Evolutionary conservation across 2,797 vertebrate genomes (phyloP).

Genomic region (Poecilia picta): DNA sequence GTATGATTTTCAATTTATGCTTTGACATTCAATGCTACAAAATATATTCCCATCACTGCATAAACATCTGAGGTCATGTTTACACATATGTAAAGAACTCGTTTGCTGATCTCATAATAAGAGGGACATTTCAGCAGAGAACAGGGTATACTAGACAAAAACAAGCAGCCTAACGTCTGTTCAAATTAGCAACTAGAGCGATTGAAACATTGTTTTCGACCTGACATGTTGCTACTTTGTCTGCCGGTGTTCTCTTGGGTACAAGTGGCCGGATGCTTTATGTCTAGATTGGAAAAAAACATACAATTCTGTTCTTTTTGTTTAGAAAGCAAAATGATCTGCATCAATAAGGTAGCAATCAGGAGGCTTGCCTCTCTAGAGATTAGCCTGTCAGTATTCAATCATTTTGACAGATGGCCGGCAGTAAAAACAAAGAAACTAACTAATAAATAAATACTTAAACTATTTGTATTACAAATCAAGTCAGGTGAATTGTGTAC

Average conservation of each 20-base stretch:
- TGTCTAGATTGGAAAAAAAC: not conserved
- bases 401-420: conserved; percentile 79
- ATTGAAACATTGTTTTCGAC: conserved; percentile 20
- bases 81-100: not conserved
- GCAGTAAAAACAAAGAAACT: conserved; percentile 6
- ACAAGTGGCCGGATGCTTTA: not conserved
- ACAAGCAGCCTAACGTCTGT: not conserved
- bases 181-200: not conserved
- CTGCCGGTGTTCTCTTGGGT: not conserved
- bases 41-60: not conserved
- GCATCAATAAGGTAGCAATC: conserved; percentile 20
- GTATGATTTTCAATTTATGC: too few relatives aligned
- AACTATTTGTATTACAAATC: not conserved
- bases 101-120: not conserved
- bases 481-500: not conserved
- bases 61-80: not conserved
- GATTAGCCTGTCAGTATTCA: conserved; percentile 47
- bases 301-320: not conserved
- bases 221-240: conserved; percentile 20
- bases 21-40: not conserved
- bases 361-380: conserved; percentile 35
- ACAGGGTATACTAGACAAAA: not conserved
- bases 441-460: not conserved
- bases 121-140: not conserved
- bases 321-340: not conserved